Percentiles rank a stretch among this genome's conserved stretches.
These are phyloP conservation scores for Nycticorax nycticorax DNA, from an alignment of 2,113 vertebrate genomes.

Conservation along the genomic window DNA sequence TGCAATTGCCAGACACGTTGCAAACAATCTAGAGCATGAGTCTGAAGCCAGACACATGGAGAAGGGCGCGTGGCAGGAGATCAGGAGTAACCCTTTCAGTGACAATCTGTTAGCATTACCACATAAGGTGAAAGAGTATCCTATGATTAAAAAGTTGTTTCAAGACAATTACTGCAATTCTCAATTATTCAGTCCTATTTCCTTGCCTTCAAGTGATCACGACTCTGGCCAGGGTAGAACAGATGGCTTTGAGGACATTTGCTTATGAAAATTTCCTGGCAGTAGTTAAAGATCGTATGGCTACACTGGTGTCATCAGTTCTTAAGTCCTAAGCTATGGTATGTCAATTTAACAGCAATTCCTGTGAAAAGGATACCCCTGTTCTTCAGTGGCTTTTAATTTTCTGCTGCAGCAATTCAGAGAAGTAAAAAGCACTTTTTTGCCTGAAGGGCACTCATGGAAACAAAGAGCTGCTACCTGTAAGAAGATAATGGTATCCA, in stretches of 20 bases:
- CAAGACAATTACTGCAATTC: background rate
- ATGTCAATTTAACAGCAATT: background rate
- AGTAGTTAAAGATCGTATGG: background rate
- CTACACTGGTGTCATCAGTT: background rate
- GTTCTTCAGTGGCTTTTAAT: background rate
- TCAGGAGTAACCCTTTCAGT: background rate
- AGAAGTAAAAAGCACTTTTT: background rate
- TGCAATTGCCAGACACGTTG: fast-evolving
- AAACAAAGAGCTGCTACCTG: background rate
- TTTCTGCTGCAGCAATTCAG: background rate
- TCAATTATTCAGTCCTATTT: background rate
- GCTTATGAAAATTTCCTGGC: background rate
- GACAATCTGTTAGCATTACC: background rate
- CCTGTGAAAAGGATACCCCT: background rate
- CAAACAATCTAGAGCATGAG: background rate
- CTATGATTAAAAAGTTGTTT: background rate
- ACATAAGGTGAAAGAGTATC: background rate
- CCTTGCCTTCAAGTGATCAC: background rate
- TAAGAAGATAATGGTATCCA: background rate
- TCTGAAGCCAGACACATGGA: fast-evolving
- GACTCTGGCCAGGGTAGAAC: background rate
- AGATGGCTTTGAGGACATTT: background rate
- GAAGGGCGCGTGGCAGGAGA: background rate
- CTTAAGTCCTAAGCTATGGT: background rate
- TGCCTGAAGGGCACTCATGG: background rate